phyloP scores from a whole-genome alignment of 2,888 invertebrate genomes.

The Odontomyia ornata region DNA sequence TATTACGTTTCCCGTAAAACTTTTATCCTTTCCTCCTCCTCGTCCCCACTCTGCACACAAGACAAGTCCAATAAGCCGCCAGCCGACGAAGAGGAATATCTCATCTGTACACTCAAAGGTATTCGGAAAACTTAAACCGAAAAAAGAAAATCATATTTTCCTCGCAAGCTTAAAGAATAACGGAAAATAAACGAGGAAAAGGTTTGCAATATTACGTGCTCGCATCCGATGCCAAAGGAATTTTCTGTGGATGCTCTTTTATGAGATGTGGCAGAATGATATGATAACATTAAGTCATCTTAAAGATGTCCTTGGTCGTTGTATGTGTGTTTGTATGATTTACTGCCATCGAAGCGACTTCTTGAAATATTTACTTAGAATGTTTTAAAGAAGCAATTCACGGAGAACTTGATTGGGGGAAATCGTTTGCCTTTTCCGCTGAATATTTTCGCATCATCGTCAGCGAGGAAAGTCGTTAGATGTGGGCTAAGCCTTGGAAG shows the following conservation, averaged over 20 bases:
- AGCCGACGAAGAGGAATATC: neutral
- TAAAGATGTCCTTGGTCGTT: conserved; percentile 16
- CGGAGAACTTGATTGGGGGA: too few relatives aligned
- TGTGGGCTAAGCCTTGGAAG: too few relatives aligned
- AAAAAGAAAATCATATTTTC: conserved; percentile 26
- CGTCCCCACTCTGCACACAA: neutral
- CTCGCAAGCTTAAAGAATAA: neutral
- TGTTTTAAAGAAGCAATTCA: too few relatives aligned
- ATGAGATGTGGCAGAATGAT: conserved; percentile 5
- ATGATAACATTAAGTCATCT: conserved; percentile 21
- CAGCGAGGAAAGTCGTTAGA: too few relatives aligned
- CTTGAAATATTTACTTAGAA: too few relatives aligned
- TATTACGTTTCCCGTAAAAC: neutral
- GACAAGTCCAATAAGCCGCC: neutral
- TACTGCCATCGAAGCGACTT: neutral
- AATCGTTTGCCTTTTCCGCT: too few relatives aligned
- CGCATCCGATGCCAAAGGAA: conserved; percentile 1
- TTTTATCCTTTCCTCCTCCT: neutral
- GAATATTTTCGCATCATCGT: too few relatives aligned
- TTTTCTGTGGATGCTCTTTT: conserved; percentile 8
- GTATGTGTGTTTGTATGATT: neutral
- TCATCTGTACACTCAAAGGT: neutral
- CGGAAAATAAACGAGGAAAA: conserved; percentile 22
- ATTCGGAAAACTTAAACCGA: conserved; percentile 11
- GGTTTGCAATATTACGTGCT: conserved; percentile 16